These are phyloP conservation scores for Paramisgurnus dabryanus DNA, from an alignment of 2,113 vertebrate species.

Conservation along the genomic window DNA sequence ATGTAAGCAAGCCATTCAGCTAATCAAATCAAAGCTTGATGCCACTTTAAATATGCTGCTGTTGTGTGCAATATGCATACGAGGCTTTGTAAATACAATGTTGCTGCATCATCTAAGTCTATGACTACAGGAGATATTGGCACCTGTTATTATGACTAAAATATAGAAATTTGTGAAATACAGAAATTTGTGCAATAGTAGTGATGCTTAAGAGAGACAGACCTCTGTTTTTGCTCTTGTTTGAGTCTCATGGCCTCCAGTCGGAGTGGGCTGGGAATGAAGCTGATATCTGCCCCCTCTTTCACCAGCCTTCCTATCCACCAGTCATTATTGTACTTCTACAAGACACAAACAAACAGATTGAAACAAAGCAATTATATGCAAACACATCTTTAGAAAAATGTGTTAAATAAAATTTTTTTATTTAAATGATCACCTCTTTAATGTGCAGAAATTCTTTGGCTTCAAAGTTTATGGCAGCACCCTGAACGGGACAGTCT, in stretches of 20 bases:
- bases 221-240: constrained; percentile 95
- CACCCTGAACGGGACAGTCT: constrained; percentile 94
- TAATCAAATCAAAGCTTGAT: no score
- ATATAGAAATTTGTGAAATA: no score
- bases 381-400: not conserved
- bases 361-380: not conserved
- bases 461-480: constrained; percentile 96
- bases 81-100: no score
- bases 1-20: no score
- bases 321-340: constrained; percentile 92
- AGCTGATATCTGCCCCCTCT: constrained; percentile 92
- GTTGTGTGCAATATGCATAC: no score
- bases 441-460: constrained; percentile 99
- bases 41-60: no score
- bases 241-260: constrained; percentile 94
- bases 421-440: constrained; percentile 80
- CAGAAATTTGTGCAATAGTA: no score
- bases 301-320: constrained; percentile 96
- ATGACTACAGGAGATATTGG: no score
- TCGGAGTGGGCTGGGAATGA: constrained; percentile 93
- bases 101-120: no score
- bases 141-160: no score
- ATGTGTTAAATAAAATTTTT: no score
- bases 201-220: not conserved
- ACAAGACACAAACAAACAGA: constrained; percentile 27